A percentile compares a stretch with the other conserved stretches of the same genome.
Conservation (phyloP, 2,113 vertebrate genomes). For the Scophthalmus maximus region DNA sequence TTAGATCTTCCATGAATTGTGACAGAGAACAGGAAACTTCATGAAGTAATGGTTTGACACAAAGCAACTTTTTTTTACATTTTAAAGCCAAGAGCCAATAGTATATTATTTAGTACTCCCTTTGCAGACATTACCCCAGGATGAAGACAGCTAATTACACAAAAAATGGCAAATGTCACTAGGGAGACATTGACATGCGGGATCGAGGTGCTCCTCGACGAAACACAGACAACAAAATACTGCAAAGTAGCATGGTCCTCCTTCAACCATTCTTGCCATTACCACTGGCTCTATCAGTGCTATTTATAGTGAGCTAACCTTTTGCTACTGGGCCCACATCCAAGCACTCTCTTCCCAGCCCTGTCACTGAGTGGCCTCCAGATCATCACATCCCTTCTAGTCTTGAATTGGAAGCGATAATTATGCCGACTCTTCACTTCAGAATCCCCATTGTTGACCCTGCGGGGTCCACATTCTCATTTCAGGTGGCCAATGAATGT, state of each 20-base stretch:
- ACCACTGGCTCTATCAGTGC: slow-evolving; percentile 42
- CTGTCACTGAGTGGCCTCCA: slow-evolving; percentile 57
- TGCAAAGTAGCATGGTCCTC: slow-evolving; percentile 36
- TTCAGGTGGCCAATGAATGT: slow-evolving; percentile 55
- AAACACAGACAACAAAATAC: slow-evolving; percentile 13
- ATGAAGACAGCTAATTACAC: slow-evolving; percentile 49
- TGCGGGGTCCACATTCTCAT: slow-evolving; percentile 50
- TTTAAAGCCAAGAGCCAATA: too few relatives aligned
- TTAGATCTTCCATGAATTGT: background rate
- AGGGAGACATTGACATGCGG: slow-evolving; percentile 7
- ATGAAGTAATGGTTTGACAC: too few relatives aligned
- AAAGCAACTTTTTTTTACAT: too few relatives aligned
- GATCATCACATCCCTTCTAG: slow-evolving; percentile 55
- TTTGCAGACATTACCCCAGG: slow-evolving; percentile 35
- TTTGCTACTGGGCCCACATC: slow-evolving; percentile 65
- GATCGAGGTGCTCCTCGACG: slow-evolving; percentile 29
- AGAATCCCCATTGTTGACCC: slow-evolving; percentile 72
- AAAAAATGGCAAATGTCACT: slow-evolving; percentile 26
- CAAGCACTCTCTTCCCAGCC: slow-evolving; percentile 60
- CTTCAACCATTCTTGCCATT: slow-evolving; percentile 44
- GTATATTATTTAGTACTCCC: slow-evolving; percentile 15
- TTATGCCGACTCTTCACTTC: slow-evolving; percentile 73
- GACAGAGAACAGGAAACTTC: too few relatives aligned
- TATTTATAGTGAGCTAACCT: slow-evolving; percentile 76
- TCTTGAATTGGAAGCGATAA: slow-evolving; percentile 61